Conservation (phyloP, 2,888 invertebrate genomes). For the Altica lythri region DNA sequence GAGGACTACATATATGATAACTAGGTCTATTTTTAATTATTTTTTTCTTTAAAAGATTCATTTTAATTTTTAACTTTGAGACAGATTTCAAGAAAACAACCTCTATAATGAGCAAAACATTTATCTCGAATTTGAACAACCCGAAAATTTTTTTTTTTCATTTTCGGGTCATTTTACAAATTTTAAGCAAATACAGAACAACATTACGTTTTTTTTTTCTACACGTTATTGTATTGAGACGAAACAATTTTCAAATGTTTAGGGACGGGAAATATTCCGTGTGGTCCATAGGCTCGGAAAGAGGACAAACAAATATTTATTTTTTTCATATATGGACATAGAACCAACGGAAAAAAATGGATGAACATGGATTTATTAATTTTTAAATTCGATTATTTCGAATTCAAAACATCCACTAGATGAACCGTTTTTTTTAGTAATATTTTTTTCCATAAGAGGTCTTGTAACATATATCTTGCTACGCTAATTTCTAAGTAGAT, state of each 20-base stretch:
- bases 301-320: constrained; percentile 43
- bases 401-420: constrained; percentile 5
- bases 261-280: constrained; percentile 58
- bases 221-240: constrained; percentile 16
- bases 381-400: constrained; percentile 10
- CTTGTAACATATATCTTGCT: constrained; percentile 12
- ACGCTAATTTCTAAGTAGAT: constrained; percentile 3
- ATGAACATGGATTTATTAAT: constrained; percentile 36
- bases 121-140: constrained; percentile 4
- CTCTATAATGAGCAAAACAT: constrained; percentile 24
- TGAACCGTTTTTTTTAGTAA: not conserved
- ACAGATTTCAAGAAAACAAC: constrained; percentile 17
- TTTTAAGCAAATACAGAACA: constrained; percentile 2
- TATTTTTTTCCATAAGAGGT: constrained; percentile 4
- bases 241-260: constrained; percentile 31
- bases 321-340: constrained; percentile 50
- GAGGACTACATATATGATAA: constrained; percentile 1
- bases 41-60: not conserved
- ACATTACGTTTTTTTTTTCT: not conserved
- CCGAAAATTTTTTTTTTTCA: not conserved
- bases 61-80: constrained; percentile 7
- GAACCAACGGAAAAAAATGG: constrained; percentile 54
- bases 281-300: constrained; percentile 59
- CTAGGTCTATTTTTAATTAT: not conserved
- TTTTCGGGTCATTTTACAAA: constrained; percentile 3